Percentiles rank a stretch among this genome's conserved stretches.
phyloP scores from a whole-genome alignment of 2,888 invertebrate genomes.

The Microchrysa polita region DNA sequence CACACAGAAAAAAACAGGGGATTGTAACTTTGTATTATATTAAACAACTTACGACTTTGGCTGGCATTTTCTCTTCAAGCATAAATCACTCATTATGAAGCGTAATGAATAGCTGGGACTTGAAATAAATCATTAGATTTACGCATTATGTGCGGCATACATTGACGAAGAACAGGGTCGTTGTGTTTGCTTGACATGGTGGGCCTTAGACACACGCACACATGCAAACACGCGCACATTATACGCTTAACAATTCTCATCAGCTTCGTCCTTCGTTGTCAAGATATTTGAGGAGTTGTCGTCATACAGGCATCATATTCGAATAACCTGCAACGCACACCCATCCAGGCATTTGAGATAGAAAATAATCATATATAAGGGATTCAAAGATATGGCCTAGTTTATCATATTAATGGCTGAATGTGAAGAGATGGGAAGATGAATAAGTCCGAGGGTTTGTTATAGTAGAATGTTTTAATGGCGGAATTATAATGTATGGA shows the following conservation, averaged over 20 bases:
- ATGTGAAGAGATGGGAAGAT: constrained; percentile 23
- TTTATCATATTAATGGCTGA: constrained; percentile 35
- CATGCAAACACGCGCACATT: neutral
- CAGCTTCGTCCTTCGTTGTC: neutral
- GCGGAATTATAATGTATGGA: constrained; percentile 31
- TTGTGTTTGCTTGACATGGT: neutral
- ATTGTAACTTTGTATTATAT: constrained; percentile 32
- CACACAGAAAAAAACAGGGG: constrained; percentile 35
- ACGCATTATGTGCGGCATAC: constrained; percentile 33
- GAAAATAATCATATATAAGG: neutral
- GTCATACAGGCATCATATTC: constrained; percentile 10
- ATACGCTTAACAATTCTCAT: neutral
- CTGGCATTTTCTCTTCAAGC: constrained; percentile 55
- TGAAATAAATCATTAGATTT: constrained; percentile 65
- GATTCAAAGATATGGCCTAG: constrained; percentile 10
- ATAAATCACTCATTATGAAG: constrained; percentile 66
- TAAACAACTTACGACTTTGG: constrained; percentile 30
- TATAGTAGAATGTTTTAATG: constrained; percentile 32
- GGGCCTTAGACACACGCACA: neutral
- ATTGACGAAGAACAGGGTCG: no score
- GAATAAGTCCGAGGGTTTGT: constrained; percentile 5
- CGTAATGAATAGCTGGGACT: constrained; percentile 66
- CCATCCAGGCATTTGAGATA: neutral
- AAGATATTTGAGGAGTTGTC: neutral
- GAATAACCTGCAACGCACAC: neutral